phyloP scores from a whole-genome alignment of 2,113 vertebrate species.

The Brienomyrus brachyistius region DNA sequence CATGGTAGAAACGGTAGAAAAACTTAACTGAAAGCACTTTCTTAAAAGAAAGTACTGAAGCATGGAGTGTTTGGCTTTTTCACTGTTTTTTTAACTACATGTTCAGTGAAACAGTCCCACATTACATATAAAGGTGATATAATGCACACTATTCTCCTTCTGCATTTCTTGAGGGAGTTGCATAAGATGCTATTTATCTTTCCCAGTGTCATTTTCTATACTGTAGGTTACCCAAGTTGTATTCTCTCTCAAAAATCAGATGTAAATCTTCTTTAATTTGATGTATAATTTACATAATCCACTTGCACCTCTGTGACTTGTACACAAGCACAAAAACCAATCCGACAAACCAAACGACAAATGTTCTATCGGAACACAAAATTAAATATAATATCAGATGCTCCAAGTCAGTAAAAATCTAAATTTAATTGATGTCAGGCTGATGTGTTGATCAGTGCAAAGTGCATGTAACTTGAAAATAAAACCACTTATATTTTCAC shows the following conservation, averaged over 20 bases:
- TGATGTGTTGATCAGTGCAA: background rate
- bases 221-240: background rate
- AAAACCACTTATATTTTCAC: background rate
- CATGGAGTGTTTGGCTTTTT: background rate
- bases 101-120: background rate
- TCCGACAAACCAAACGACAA: background rate
- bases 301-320: background rate
- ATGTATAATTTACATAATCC: constrained; percentile 3
- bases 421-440: background rate
- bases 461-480: background rate
- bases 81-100: background rate
- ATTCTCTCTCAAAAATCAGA: background rate
- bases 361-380: background rate
- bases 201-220: background rate
- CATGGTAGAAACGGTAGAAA: background rate
- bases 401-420: background rate
- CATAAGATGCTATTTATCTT: background rate
- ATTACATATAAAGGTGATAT: background rate
- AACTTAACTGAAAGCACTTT: no score
- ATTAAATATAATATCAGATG: background rate
- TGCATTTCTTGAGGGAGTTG: background rate
- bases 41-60: background rate
- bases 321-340: background rate
- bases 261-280: background rate
- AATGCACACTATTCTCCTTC: background rate